Evolutionary conservation across 2,113 vertebrate species (phyloP).

Genomic region (Mesembrinibis cayennensis): DNA sequence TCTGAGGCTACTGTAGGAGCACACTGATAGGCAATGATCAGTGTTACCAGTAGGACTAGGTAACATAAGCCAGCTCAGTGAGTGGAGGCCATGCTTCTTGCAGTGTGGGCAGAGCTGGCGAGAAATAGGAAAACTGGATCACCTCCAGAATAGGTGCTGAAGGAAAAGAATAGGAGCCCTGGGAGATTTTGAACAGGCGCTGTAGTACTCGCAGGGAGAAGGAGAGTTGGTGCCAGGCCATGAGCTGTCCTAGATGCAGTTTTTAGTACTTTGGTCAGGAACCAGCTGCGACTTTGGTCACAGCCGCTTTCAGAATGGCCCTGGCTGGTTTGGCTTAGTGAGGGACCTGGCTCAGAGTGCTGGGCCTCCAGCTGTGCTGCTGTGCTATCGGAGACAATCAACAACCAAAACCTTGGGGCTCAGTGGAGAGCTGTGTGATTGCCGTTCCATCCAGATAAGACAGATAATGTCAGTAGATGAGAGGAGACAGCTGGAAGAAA

Average conservation of each 20-base stretch:
- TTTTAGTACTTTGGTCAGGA: not conserved
- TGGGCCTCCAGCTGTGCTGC: not conserved
- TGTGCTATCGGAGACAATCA: not conserved
- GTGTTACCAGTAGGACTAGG: not conserved
- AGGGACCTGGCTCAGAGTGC: not conserved
- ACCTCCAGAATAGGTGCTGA: not conserved
- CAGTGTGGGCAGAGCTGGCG: not conserved
- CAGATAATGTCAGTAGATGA: not conserved
- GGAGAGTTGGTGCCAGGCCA: not conserved
- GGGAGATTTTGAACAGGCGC: not conserved
- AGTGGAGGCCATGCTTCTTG: no score
- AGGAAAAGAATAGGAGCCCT: not conserved
- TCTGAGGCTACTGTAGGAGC: not conserved
- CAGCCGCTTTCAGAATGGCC: not conserved
- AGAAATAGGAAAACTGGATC: not conserved
- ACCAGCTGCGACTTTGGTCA: not conserved
- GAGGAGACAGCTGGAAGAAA: not conserved
- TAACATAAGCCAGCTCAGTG: not conserved
- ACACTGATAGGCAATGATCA: not conserved
- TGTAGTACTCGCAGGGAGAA: not conserved
- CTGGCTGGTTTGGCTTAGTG: not conserved
- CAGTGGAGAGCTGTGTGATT: rapidly evolving
- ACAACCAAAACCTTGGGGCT: not conserved
- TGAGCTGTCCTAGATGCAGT: not conserved
- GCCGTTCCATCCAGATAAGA: not conserved